A percentile compares a stretch with the other conserved stretches of the same genome.
Evolutionary conservation across 2,113 vertebrate species (phyloP).

Genomic region (Butorides virescens): DNA sequence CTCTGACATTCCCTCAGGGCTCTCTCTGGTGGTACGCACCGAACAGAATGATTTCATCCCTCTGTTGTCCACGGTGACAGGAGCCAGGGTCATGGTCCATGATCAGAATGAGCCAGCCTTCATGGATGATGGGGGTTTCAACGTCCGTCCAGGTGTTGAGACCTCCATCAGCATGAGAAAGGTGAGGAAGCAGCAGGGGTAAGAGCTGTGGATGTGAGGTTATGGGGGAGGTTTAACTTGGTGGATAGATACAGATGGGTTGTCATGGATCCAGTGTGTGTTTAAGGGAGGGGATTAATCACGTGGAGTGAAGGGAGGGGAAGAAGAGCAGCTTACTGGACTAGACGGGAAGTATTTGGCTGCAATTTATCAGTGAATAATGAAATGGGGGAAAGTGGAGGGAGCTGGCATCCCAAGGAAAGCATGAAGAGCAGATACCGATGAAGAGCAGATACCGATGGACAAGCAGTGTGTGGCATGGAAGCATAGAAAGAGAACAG

Average conservation of each 20-base stretch:
- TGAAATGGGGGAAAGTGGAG: not conserved
- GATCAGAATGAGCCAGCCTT: constrained; percentile 78
- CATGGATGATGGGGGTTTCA: constrained; percentile 83
- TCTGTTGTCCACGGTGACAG: constrained; percentile 78
- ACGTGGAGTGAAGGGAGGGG: not conserved
- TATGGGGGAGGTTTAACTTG: not conserved
- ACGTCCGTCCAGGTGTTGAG: constrained; percentile 76
- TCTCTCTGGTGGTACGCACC: constrained; percentile 76
- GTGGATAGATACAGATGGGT: not conserved
- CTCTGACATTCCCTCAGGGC: constrained; percentile 58
- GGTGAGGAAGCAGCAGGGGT: constrained; percentile 48
- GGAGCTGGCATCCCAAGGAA: not conserved
- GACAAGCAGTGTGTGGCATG: not conserved
- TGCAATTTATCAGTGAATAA: not conserved
- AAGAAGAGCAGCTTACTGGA: not conserved
- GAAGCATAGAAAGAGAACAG: not conserved
- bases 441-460: not conserved
- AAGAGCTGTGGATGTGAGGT: not conserved
- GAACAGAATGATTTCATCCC: constrained; percentile 82
- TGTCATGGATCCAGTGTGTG: not conserved
- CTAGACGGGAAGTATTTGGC: not conserved
- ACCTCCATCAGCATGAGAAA: constrained; percentile 81
- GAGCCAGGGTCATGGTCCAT: constrained; percentile 79
- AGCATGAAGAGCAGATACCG: not conserved
- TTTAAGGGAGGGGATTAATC: not conserved